Evolutionary conservation across 2,888 invertebrate genomes (phyloP).

Genomic region (Drosophila longiperda): DNA sequence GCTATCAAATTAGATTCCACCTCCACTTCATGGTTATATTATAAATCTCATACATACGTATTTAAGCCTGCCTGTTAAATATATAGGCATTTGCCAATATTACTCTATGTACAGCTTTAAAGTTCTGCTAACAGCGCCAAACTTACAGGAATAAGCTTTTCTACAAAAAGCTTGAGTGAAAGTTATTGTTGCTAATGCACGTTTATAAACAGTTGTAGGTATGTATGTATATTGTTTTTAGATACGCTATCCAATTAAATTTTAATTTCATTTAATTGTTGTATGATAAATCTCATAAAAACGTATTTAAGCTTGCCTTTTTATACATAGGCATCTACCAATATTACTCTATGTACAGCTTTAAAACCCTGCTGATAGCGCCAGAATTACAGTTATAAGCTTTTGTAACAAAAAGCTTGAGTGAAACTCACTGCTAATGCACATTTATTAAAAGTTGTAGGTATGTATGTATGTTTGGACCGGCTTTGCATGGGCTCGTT

Average conservation of each 20-base stretch:
- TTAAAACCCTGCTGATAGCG: background rate
- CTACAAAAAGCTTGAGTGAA: background rate
- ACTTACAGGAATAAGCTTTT: slow-evolving; percentile 1
- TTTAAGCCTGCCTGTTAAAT: background rate
- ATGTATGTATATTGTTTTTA: background rate
- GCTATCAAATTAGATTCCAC: background rate
- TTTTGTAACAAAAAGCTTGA: background rate
- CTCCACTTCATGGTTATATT: background rate
- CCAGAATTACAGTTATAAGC: background rate
- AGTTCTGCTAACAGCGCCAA: slow-evolving; percentile 1
- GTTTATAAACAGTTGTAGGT: background rate
- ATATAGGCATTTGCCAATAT: background rate
- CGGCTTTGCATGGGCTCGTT: background rate
- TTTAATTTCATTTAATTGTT: background rate
- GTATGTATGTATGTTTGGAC: background rate
- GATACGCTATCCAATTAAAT: background rate
- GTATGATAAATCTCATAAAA: background rate
- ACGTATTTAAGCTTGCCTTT: background rate
- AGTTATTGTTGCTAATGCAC: background rate
- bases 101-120: background rate
- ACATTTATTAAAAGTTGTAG: background rate
- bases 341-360: background rate
- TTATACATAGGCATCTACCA: background rate
- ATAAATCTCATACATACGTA: background rate
- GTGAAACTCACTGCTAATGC: background rate